A percentile compares a stretch with the other conserved stretches of the same genome.
These are phyloP conservation scores for Malurus leucopterus DNA, from an alignment of 2,797 vertebrate genomes.

Conservation along the genomic window DNA sequence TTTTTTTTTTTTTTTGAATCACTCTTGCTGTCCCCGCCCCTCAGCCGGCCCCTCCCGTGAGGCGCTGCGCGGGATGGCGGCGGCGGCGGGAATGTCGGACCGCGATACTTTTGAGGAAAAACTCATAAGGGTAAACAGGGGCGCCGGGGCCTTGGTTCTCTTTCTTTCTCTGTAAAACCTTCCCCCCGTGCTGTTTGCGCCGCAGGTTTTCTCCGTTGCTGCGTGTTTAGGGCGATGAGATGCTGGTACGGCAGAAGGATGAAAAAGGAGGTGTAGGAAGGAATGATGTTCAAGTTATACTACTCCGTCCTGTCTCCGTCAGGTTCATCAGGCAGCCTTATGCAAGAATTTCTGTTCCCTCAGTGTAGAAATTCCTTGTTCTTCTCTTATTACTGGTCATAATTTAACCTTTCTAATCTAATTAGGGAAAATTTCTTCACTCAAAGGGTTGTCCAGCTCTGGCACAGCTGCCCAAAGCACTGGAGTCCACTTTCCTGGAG, in stretches of 20 bases:
- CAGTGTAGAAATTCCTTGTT: neutral
- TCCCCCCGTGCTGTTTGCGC: no score
- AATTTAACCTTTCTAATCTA: neutral
- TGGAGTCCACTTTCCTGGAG: neutral
- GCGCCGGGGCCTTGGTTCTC: neutral
- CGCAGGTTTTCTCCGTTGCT: neutral
- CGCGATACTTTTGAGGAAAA: accelerated
- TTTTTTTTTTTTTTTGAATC: no score
- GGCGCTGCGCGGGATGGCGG: neutral
- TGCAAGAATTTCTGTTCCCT: neutral
- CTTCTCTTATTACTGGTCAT: accelerated
- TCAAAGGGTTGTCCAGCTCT: neutral
- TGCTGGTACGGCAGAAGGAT: neutral
- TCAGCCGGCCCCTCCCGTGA: neutral
- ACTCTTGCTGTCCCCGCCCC: neutral
- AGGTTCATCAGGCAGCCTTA: neutral
- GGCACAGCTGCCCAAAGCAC: neutral
- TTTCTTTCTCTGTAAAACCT: neutral
- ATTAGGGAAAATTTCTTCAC: neutral
- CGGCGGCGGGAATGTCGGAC: accelerated
- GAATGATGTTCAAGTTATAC: accelerated
- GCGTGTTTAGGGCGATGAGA: neutral
- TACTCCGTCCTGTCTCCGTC: accelerated
- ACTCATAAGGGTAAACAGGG: neutral
- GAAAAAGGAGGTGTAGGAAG: neutral